Evolutionary conservation across 2,113 vertebrate species (phyloP).

Genomic region (Lipophrys pholis): DNA sequence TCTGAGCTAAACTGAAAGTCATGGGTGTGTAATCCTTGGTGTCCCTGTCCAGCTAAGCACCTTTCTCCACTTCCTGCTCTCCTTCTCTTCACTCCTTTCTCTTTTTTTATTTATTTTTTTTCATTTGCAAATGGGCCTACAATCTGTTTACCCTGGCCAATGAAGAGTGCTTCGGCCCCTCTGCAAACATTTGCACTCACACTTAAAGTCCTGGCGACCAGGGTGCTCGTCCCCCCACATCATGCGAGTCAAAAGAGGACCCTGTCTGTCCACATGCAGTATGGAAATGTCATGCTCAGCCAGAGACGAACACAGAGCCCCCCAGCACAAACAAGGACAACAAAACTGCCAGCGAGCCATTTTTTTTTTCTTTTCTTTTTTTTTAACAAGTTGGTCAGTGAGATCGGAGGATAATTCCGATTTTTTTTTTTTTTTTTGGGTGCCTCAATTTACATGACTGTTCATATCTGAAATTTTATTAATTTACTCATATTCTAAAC

Average conservation of each 20-base stretch:
- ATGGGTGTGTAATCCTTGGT: slow-evolving; percentile 79
- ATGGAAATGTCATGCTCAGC: slow-evolving; percentile 62
- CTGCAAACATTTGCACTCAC: slow-evolving; percentile 85
- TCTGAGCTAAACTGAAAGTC: slow-evolving; percentile 72
- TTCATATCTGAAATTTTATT: too few relatives aligned
- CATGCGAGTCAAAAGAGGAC: slow-evolving; percentile 72
- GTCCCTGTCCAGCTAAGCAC: slow-evolving; percentile 79
- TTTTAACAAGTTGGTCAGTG: too few relatives aligned
- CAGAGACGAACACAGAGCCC: slow-evolving; percentile 19
- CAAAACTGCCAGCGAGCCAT: background rate
- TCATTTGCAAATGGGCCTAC: slow-evolving; percentile 86
- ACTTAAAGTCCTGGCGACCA: slow-evolving; percentile 75
- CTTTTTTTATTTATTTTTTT: slow-evolving; percentile 47
- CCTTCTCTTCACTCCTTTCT: slow-evolving; percentile 60
- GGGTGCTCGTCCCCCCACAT: slow-evolving; percentile 58
- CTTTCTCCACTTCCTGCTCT: slow-evolving; percentile 81
- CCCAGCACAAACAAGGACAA: slow-evolving; percentile 8
- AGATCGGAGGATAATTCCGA: too few relatives aligned
- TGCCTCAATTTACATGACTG: too few relatives aligned
- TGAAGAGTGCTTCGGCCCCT: slow-evolving; percentile 79
- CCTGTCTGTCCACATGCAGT: slow-evolving; percentile 62
- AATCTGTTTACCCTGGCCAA: slow-evolving; percentile 84
- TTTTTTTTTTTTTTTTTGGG: too few relatives aligned
- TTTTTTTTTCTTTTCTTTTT: too few relatives aligned
- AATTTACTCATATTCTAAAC: too few relatives aligned